Percentiles rank a stretch among this genome's conserved stretches.
Conservation (phyloP, 2,888 invertebrate genomes). For the Eupithecia abbreviata region DNA sequence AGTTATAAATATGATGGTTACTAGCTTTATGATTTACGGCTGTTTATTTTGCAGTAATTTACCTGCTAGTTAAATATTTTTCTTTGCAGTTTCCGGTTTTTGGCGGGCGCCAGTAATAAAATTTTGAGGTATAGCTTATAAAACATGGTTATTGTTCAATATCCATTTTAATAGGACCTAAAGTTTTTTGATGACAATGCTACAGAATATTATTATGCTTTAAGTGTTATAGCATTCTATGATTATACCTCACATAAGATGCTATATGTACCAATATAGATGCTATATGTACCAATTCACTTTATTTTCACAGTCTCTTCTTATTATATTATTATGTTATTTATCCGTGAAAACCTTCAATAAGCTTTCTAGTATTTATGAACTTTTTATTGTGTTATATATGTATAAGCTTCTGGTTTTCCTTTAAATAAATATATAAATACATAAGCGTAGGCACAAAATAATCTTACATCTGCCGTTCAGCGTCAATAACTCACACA, state of each 20-base stretch:
- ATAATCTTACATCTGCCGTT: conserved; percentile 1
- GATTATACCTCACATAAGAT: not conserved
- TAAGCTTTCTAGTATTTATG: too few relatives aligned
- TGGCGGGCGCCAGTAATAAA: conserved; percentile 18
- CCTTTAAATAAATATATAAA: too few relatives aligned
- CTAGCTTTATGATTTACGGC: conserved; percentile 35
- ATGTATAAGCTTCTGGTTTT: too few relatives aligned
- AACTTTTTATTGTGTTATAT: too few relatives aligned
- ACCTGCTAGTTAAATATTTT: conserved; percentile 31
- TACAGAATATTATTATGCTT: not conserved
- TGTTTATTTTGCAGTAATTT: conserved; percentile 36
- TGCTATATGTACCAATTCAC: too few relatives aligned
- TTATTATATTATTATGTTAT: too few relatives aligned
- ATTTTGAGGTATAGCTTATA: not conserved
- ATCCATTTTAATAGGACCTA: not conserved
- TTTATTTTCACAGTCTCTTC: too few relatives aligned
- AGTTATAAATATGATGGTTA: conserved; percentile 37
- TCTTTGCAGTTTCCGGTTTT: conserved; percentile 21
- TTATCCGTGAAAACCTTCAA: too few relatives aligned
- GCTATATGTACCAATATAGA: too few relatives aligned
- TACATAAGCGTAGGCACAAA: not conserved
- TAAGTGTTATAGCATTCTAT: not conserved
- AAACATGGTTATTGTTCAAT: not conserved
- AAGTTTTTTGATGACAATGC: not conserved
- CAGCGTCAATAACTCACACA: not conserved